Base-by-base conservation (phyloP, 2,113 vertebrate genomes). In the Oceanodroma tethys region DNA sequence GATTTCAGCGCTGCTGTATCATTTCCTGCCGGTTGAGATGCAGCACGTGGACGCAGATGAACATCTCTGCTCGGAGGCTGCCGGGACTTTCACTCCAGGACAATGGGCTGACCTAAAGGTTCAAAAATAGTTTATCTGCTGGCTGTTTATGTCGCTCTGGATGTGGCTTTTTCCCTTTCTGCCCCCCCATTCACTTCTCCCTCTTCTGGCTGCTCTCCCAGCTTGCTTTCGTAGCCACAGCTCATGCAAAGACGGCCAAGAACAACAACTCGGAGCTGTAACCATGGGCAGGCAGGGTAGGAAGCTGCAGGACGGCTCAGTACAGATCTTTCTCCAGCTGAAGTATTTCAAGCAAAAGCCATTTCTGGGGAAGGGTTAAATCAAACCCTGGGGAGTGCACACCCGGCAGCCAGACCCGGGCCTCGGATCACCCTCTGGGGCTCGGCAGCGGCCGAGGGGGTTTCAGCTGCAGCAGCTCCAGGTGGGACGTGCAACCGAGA, bases 371-470 rank as follows among this genome's bases (percentile, higher is more conserved):
- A 58, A 48, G 17, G 12, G 10, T 62, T 62, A 58, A 63, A 42
- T 26, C 32, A 50, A 60, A 38, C 9, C 22, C 65, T 7, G 23
- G 36, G 53, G 42, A 38, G 34, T 6, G 5, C 8, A 4, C 7
- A 9, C 11, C 17, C 2, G 0, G 36, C 3, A 0, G 55, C 9
- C n/a, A 22, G 40, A 38, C 11, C 45, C 1, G 2, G 27, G 13
- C 43, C 58, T 23, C 0, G 0, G 3, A 42, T 34, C 55, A 29
- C 23, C 3, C n/a, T 13, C 15, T 1, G 23, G 58, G 59, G 32
- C 36, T 62, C 42, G 16, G 36, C 21, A 5, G 62, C 2, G 9
- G 43, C 82, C 22, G 25, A 32, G 27, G 29, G 26, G 43, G 5
- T 13, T 55, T 23, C 59, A 48, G 79, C 56, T 38, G n/a, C 53